Evolutionary conservation across 2,888 invertebrate species (phyloP), one percentile per base, ranked within the genome.

Genomic region (Lathronympha strigana): DNA sequence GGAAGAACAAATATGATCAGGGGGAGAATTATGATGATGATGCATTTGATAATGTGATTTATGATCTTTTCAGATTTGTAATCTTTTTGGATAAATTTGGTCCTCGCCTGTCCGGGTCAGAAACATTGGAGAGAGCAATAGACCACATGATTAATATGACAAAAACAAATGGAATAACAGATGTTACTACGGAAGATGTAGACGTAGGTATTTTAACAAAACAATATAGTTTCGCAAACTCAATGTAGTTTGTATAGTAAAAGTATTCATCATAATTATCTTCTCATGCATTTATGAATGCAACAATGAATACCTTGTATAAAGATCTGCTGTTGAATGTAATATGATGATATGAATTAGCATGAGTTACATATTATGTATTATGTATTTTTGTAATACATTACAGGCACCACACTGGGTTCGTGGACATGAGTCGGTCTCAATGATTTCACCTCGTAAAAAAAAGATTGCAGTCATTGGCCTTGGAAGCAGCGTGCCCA

Each of bases 151-250:
- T 84, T 74, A 82, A 84, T 76, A 77, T 88, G 36, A 86, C 84
- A 1, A 70, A 40, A 61, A 36, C 64, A 6, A 71, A 79, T 67
- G 80, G 82, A 25, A 47, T 87, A 2, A 61, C 74, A 28, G 95
- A 95, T 77, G 94, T 96, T 3, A 94, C 94, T 72, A 95, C 95
- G 0, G 97, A 97, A 86, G 81, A 92, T 55, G 95, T 94, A 0
- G 72, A 79, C 71, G 88, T 88, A 78, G 74, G 63, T 63, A 40
- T 23, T 9, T 21, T 23, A n/a, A n/a, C n/a, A n/a, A n/a, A n/a
- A n/a, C n/a, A n/a, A n/a, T n/a, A n/a, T n/a, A n/a, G n/a, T n/a
- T n/a, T n/a, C n/a, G n/a, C n/a, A n/a, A n/a, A n/a, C n/a, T n/a
- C n/a, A n/a, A n/a, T n/a, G n/a, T n/a, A n/a, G n/a, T n/a, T n/a